Percentiles rank a stretch among this genome's conserved stretches.
Conservation (phyloP, 2,797 vertebrate species). For the Nannoperca australis region DNA sequence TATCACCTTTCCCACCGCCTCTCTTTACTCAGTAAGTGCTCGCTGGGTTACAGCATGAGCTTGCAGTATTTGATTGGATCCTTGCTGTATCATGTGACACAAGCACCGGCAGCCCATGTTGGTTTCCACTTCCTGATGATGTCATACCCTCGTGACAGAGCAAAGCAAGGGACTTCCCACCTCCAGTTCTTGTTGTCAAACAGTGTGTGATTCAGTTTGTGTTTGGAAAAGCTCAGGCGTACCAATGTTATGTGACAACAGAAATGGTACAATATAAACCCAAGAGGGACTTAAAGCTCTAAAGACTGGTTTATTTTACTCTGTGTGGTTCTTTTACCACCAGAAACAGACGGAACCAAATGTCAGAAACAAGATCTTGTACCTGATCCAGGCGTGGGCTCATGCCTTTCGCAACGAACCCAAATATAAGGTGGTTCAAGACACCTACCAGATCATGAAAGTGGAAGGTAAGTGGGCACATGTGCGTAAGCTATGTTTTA, state of each 20-base stretch:
- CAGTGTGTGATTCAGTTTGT: slow-evolving; percentile 15
- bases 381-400: slow-evolving; percentile 98
- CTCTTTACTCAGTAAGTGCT: not conserved
- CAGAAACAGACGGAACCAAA: slow-evolving; percentile 94
- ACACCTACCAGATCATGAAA: slow-evolving; percentile 99
- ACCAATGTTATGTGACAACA: not conserved
- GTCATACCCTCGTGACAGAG: slow-evolving; percentile 78
- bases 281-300: not conserved
- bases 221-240: not conserved
- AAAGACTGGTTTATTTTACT: not conserved
- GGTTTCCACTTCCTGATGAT: slow-evolving; percentile 81
- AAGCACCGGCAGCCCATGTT: slow-evolving; percentile 37
- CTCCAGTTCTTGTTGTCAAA: slow-evolving; percentile 14
- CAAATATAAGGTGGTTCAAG: slow-evolving; percentile 99
- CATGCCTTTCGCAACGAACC: slow-evolving; percentile 98
- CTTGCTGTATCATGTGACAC: slow-evolving; percentile 58
- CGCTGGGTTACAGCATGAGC: slow-evolving; percentile 41
- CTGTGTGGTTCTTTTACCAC: slow-evolving; percentile 34
- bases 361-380: slow-evolving; percentile 96
- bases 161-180: slow-evolving; percentile 68
- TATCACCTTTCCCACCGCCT: not conserved
- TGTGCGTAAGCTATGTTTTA: not conserved
- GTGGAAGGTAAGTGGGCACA: slow-evolving; percentile 90
- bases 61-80: slow-evolving; percentile 66
- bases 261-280: slow-evolving; percentile 2